These are phyloP conservation scores for Leuctra nigra DNA, from an alignment of 2,888 invertebrate genomes.

Conservation along the genomic window DNA sequence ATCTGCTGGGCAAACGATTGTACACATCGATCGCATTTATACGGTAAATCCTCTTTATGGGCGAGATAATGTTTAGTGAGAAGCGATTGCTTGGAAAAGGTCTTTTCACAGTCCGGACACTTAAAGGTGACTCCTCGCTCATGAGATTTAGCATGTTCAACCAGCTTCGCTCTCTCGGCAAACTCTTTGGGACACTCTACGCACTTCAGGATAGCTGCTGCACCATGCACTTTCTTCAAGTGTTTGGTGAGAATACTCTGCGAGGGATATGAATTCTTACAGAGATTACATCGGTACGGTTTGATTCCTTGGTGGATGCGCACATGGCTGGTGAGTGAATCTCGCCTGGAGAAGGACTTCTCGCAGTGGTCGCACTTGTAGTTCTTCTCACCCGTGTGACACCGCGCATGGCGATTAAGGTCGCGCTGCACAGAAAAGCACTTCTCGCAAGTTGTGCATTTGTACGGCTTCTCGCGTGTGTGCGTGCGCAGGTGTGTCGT, in stretches of 20 bases:
- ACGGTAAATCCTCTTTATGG: conserved; percentile 11
- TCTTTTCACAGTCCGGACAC: conserved; percentile 82
- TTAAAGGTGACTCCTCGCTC: not conserved
- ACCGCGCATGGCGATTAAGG: conserved; percentile 6
- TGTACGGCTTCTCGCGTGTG: conserved; percentile 13
- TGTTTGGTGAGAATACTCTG: conserved; percentile 13
- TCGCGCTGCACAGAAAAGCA: conserved; percentile 11
- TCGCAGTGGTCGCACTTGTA: conserved; percentile 11
- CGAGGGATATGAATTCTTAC: conserved; percentile 3
- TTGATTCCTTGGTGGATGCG: conserved; percentile 17
- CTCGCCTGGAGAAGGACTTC: conserved; percentile 5
- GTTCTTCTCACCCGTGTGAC: conserved; percentile 14
- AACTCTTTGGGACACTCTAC: not conserved
- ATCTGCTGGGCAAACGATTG: conserved; percentile 2
- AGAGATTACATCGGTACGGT: conserved; percentile 1
- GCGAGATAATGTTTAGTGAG: not conserved
- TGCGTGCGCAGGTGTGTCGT: conserved; percentile 10
- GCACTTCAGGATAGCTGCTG: not conserved
- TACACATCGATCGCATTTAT: not conserved
- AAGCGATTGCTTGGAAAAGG: conserved; percentile 50
- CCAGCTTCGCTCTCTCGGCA: not conserved
- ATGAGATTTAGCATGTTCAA: not conserved
- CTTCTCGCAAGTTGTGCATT: not conserved
- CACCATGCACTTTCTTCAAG: conserved; percentile 8
- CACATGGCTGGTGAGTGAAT: conserved; percentile 8